These are phyloP conservation scores for Cerastis leucographa DNA, from an alignment of 2,888 invertebrate genomes.

Conservation along the genomic window DNA sequence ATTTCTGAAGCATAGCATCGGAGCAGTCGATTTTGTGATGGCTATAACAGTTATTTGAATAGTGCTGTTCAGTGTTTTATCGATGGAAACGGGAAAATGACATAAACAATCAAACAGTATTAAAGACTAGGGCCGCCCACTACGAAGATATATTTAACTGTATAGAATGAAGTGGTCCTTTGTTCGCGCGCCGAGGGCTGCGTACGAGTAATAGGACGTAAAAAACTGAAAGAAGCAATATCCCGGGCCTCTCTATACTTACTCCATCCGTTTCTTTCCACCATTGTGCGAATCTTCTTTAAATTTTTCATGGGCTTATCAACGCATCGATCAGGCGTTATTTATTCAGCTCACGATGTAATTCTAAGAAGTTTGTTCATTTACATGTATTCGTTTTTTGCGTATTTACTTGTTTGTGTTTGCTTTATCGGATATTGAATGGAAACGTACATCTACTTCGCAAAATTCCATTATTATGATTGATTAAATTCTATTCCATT, in stretches of 20 bases:
- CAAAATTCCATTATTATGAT: constrained; percentile 69
- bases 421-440: constrained; percentile 81
- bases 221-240: constrained; percentile 80
- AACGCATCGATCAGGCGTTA: constrained; percentile 86
- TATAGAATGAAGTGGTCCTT: constrained; percentile 79
- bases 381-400: constrained; percentile 86
- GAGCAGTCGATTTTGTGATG: constrained; percentile 49
- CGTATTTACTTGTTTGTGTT: constrained; percentile 82
- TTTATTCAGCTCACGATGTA: constrained; percentile 87
- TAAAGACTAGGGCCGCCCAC: constrained; percentile 66
- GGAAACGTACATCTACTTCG: constrained; percentile 71
- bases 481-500: constrained; percentile 45
- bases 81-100: constrained; percentile 59
- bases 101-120: constrained; percentile 74
- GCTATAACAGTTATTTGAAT: constrained; percentile 45
- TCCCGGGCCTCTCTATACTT: constrained; percentile 76
- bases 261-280: constrained; percentile 77
- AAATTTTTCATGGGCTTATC: constrained; percentile 87
- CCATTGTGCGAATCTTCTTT: constrained; percentile 81
- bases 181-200: constrained; percentile 77
- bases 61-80: constrained; percentile 47
- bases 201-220: constrained; percentile 78
- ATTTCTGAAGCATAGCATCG: constrained; percentile 74
- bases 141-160: constrained; percentile 70
- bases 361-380: constrained; percentile 86